Evolutionary conservation across 2,113 vertebrate species (phyloP).

Genomic region (Actenoides lindsayi): DNA sequence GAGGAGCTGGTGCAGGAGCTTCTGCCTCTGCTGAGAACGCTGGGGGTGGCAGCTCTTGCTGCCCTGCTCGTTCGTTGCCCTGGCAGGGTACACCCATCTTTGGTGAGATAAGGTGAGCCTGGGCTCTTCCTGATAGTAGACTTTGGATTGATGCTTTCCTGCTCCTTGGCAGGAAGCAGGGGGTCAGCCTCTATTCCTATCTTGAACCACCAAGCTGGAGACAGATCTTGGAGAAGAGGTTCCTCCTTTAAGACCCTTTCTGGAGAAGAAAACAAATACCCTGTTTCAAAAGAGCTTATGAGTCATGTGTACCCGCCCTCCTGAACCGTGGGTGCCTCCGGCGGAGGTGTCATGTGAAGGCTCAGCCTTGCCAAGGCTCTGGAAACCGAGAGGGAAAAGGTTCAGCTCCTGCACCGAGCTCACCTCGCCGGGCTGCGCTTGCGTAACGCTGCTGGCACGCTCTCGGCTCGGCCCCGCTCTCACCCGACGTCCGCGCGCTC

Average conservation of each 20-base stretch:
- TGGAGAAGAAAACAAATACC: neutral
- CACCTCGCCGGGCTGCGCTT: neutral
- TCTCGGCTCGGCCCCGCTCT: neutral
- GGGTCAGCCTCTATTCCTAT: neutral
- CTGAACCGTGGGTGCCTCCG: neutral
- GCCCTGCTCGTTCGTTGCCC: neutral
- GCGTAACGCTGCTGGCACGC: neutral
- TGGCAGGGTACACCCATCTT: neutral
- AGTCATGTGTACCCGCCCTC: conserved; percentile 43
- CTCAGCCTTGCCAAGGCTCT: neutral
- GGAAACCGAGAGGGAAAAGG: neutral
- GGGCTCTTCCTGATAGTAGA: neutral
- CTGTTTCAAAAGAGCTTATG: conserved; percentile 24
- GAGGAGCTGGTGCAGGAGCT: neutral
- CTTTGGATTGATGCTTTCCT: neutral
- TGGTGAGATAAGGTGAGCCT: neutral
- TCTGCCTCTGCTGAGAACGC: neutral
- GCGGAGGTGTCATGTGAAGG: neutral
- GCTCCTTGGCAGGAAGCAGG: neutral
- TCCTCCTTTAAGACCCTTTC: conserved; percentile 32
- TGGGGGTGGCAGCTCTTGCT: neutral
- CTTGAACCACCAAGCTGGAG: neutral
- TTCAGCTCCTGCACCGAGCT: neutral
- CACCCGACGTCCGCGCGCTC: rapidly evolving
- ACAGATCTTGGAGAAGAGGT: neutral